Conservation (phyloP, 2,797 vertebrate species). For the Arnoldichthys spilopterus region DNA sequence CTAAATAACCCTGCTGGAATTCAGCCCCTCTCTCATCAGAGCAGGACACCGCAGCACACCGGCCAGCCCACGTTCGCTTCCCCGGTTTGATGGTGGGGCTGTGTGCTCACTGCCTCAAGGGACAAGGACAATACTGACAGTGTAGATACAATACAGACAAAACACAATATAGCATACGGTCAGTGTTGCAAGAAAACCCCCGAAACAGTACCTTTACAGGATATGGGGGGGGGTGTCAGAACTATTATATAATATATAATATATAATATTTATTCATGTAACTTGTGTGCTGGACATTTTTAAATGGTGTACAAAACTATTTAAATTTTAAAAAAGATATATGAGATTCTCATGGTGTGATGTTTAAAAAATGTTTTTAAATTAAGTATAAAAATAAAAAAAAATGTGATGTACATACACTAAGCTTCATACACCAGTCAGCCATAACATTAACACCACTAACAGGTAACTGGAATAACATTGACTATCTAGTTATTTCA, state of each 20-base stretch:
- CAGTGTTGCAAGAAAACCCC: not conserved
- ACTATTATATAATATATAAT: too few species aligned
- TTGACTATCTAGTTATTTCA: too few species aligned
- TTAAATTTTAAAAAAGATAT: too few species aligned
- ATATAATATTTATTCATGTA: too few species aligned
- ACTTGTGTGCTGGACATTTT: too few species aligned
- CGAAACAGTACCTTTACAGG: not conserved
- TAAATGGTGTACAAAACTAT: not conserved
- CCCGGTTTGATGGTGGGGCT: slow-evolving; percentile 17
- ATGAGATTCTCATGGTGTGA: too few species aligned
- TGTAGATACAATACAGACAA: not conserved
- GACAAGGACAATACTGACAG: slow-evolving; percentile 6
- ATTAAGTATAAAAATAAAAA: not conserved
- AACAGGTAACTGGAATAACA: too few species aligned
- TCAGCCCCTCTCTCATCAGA: slow-evolving; percentile 51
- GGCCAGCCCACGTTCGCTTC: slow-evolving; percentile 35
- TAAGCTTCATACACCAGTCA: too few species aligned
- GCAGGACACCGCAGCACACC: slow-evolving; percentile 41
- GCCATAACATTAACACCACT: too few species aligned
- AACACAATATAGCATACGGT: not conserved
- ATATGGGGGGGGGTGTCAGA: too few species aligned
- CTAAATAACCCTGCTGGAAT: slow-evolving; percentile 62
- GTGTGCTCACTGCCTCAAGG: not conserved
- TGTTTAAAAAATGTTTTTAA: too few species aligned
- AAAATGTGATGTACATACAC: too few species aligned